Evolutionary conservation across 2,113 vertebrate genomes (phyloP), one percentile per base, ranked within the genome.

Genomic region (Poeciliopsis occidentalis): DNA sequence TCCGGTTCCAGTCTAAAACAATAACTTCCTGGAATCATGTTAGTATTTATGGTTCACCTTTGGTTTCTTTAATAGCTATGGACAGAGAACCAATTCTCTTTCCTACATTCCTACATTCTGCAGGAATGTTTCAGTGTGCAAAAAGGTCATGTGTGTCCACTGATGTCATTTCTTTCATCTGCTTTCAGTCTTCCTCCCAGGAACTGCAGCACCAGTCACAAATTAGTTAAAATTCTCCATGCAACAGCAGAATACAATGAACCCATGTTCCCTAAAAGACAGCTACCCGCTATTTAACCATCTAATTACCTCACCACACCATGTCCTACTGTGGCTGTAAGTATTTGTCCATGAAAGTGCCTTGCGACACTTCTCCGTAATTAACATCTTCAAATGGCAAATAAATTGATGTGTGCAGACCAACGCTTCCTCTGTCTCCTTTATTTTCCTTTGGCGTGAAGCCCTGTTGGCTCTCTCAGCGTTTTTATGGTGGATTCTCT

Each of bases 371-470:
- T 81, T 81, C 78, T 75, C 67, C 85, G 81, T 82, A 91, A 88
- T 91, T 86, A 89, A 84, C 78, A 70, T 34, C 76, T 73, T 87
- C 67, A 83, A 88, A 90, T 75, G 71, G 84, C 78, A 80, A 86
- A 87, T 82, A 87, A 76, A 85, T 69, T 65, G 76, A 89, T 77
- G 80, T 82, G 69, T 73, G 76, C 73, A 75, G 78, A 70, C 73
- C 83, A 77, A 0, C 44, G 61, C 64, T 73, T 78, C 65, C 67
- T 0, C 57, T 29, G 1, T 12, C 27, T 37, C 57, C 44, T 44
- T 64, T 64, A 69, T 41, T 37, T 61, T 54, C 13, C 8, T 47
- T 67, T 78, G 68, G 61, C 71, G 71, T 30, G 19, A 78, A 47
- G 61, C 76, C 69, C 44, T 64, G 34, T 26, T 72, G 63, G 22